Evolutionary conservation across 1,140 invertebrate genomes (phyloP).

Genomic region (Orius laevigatus): DNA sequence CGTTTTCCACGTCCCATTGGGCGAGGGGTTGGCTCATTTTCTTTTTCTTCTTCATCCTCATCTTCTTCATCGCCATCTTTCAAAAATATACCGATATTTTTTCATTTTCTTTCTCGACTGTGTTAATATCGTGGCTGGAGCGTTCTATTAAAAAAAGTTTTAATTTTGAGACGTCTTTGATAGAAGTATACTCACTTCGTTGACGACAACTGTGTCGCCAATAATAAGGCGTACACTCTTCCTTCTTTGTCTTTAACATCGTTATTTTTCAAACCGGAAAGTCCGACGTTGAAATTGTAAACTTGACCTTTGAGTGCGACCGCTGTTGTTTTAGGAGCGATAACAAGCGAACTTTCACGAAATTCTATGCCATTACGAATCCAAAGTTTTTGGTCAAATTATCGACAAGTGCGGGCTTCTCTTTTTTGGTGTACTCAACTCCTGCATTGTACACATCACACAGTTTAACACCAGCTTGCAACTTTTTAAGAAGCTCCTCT

Average conservation of each 20-base stretch:
- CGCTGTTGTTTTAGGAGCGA: slow-evolving; percentile 74
- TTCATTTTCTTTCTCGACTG: slow-evolving; percentile 91
- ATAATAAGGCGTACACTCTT: slow-evolving; percentile 86
- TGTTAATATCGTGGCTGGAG: slow-evolving; percentile 74
- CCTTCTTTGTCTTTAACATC: slow-evolving; percentile 68
- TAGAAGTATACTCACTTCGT: slow-evolving; percentile 43
- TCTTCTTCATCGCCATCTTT: slow-evolving; percentile 87
- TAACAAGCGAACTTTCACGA: slow-evolving; percentile 80
- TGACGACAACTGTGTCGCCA: slow-evolving; percentile 91
- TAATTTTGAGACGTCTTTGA: background rate
- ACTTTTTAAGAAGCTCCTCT: slow-evolving; percentile 73
- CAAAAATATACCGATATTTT: slow-evolving; percentile 88
- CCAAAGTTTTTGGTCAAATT: slow-evolving; percentile 91
- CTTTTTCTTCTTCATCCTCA: slow-evolving; percentile 52
- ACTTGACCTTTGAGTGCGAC: slow-evolving; percentile 88
- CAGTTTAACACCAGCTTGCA: slow-evolving; percentile 70
- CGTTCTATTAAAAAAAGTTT: background rate
- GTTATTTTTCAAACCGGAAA: slow-evolving; percentile 73
- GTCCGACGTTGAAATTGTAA: slow-evolving; percentile 89
- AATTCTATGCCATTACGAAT: slow-evolving; percentile 96
- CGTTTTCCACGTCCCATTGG: slow-evolving; percentile 59
- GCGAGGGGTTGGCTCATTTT: slow-evolving; percentile 36
- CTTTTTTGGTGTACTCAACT: slow-evolving; percentile 66
- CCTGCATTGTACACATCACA: slow-evolving; percentile 79
- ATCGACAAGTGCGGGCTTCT: slow-evolving; percentile 72